Evolutionary conservation across 2,113 vertebrate species (phyloP).

Genomic region (Zootoca vivipara): DNA sequence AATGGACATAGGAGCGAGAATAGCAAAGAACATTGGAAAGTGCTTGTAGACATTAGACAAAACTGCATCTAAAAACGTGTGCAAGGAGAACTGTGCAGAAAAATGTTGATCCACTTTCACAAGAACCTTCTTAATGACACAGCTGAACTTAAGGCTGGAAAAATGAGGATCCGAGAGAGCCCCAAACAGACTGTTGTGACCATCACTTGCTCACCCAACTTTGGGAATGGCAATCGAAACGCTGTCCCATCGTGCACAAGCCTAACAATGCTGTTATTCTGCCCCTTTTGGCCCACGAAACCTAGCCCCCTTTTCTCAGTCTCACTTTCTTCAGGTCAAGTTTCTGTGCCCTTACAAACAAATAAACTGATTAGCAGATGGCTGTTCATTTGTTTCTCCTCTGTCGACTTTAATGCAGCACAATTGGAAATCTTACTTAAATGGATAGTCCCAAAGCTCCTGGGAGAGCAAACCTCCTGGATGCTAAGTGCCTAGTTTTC

Average conservation of each 20-base stretch:
- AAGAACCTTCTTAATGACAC: neutral
- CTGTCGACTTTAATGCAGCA: conserved; percentile 54
- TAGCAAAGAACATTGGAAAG: too few species aligned
- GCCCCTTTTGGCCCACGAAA: neutral
- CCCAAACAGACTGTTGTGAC: too few species aligned
- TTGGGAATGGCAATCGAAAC: neutral
- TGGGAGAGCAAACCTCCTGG: conserved; percentile 36
- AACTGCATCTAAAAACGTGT: too few species aligned
- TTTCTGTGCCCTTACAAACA: conserved; percentile 41
- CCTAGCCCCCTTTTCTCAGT: neutral
- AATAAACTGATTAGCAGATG: conserved; percentile 67
- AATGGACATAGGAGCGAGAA: too few species aligned
- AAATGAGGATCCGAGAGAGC: neutral
- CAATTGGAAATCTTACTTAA: conserved; percentile 62
- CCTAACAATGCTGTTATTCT: too few species aligned
- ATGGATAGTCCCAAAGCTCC: conserved; percentile 40
- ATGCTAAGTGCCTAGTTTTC: conserved; percentile 26
- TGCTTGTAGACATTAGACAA: too few species aligned
- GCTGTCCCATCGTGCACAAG: neutral
- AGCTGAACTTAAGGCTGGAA: neutral
- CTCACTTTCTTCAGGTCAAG: conserved; percentile 3
- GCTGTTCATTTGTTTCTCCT: conserved; percentile 49
- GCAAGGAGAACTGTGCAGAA: too few species aligned
- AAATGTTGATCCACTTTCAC: too few species aligned
- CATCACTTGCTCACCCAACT: neutral